Conservation (phyloP, 2,888 invertebrate genomes). For the Zaprionus obscuricornis region DNA sequence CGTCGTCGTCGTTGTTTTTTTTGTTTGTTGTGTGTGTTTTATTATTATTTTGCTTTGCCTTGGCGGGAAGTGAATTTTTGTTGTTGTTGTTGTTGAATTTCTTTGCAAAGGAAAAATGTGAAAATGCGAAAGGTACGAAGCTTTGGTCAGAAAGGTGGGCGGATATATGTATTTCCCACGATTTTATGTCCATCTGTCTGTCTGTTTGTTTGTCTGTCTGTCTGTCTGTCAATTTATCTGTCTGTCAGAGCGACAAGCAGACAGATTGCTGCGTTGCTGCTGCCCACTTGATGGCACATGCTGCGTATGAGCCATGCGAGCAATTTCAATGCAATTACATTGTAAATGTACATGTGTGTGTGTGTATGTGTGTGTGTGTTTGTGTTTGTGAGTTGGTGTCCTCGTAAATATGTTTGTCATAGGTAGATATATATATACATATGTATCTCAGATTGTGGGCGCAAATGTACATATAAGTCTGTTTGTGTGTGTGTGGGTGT, state of each 20-base stretch:
- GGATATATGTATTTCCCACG: conserved; percentile 26
- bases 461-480: neutral
- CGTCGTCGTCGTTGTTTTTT: conserved; percentile 18
- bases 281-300: conserved; percentile 63
- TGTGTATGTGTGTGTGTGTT: conserved; percentile 5
- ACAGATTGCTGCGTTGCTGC: conserved; percentile 43
- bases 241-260: conserved; percentile 32
- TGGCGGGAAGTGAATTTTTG: conserved; percentile 67
- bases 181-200: conserved; percentile 18
- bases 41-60: conserved; percentile 32
- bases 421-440: too few relatives aligned
- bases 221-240: neutral
- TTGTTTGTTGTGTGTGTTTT: conserved; percentile 14
- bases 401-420: too few relatives aligned
- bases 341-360: conserved; percentile 1
- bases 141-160: conserved; percentile 37
- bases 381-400: conserved; percentile 6
- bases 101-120: conserved; percentile 41
- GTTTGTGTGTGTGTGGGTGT: conserved; percentile 4
- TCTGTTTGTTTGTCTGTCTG: conserved; percentile 18
- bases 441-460: conserved; percentile 11
- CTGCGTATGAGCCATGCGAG: conserved; percentile 72
- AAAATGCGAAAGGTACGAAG: conserved; percentile 22
- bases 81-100: conserved; percentile 48
- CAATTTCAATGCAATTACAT: conserved; percentile 49